phyloP scores from a whole-genome alignment of 2,888 invertebrate genomes.

The Chloroclysta siterata region DNA sequence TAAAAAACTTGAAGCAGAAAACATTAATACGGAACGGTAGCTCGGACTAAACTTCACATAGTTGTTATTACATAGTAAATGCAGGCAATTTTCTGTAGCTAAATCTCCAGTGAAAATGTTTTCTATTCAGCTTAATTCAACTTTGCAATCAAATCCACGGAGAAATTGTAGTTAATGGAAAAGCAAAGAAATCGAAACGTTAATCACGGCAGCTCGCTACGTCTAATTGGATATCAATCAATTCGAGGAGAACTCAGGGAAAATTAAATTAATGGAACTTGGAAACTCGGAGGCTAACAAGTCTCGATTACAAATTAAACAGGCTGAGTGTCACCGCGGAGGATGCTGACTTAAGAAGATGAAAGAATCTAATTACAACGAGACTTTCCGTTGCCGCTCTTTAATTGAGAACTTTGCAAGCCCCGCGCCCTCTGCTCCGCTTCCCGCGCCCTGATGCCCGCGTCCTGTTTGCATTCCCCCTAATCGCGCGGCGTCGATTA shows the following conservation, averaged over 20 bases:
- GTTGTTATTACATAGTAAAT: constrained; percentile 18
- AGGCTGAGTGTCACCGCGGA: constrained; percentile 72
- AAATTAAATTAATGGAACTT: constrained; percentile 75
- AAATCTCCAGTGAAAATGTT: constrained; percentile 34
- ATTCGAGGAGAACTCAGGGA: constrained; percentile 61
- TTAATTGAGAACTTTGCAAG: constrained; percentile 80
- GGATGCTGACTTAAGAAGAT: constrained; percentile 78
- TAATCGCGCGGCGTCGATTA: constrained; percentile 80
- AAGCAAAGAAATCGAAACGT: constrained; percentile 49
- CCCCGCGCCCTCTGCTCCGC: constrained; percentile 21
- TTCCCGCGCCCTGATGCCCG: constrained; percentile 42
- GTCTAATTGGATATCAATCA: constrained; percentile 72
- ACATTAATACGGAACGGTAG: constrained; percentile 20
- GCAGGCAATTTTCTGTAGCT: constrained; percentile 28
- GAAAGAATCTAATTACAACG: constrained; percentile 83
- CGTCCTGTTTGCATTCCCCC: constrained; percentile 75
- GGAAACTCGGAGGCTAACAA: constrained; percentile 68
- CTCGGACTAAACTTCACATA: constrained; percentile 7
- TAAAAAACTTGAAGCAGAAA: constrained; percentile 1
- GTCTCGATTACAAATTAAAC: constrained; percentile 84
- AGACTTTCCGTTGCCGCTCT: constrained; percentile 75
- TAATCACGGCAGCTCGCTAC: constrained; percentile 46
- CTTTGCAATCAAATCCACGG: constrained; percentile 35
- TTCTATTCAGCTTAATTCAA: constrained; percentile 35
- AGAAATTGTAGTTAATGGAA: constrained; percentile 39